Evolutionary conservation across 2,888 invertebrate genomes (phyloP).

Genomic region (Gymnoscelis rufifasciata): DNA sequence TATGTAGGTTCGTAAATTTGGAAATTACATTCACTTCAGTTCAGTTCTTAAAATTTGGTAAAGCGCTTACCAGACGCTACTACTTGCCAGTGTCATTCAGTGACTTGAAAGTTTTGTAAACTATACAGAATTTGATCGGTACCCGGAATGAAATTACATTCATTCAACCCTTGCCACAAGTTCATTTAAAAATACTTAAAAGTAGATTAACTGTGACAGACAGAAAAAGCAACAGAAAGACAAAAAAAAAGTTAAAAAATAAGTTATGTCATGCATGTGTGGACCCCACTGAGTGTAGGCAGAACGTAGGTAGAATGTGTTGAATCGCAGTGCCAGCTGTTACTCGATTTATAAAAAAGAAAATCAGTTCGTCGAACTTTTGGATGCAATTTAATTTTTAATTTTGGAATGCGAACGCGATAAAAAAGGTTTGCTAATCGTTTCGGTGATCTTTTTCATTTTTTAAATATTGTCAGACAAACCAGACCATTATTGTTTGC

Average conservation of each 20-base stretch:
- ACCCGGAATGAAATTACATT: no score
- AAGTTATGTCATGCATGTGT: conserved; percentile 22
- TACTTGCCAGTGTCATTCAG: no score
- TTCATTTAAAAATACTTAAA: conserved; percentile 14
- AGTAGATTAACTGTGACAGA: conserved; percentile 7
- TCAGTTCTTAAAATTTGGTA: no score
- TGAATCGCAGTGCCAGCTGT: conserved; percentile 43
- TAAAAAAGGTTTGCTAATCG: not conserved
- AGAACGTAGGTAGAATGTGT: conserved; percentile 42
- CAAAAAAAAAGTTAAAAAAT: conserved; percentile 5
- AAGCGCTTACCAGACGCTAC: no score
- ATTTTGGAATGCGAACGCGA: not conserved
- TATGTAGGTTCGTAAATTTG: no score
- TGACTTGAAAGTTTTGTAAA: no score
- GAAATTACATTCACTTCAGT: no score
- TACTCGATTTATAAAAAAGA: conserved; percentile 32
- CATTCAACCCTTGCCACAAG: conserved; percentile 6
- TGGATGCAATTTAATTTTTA: conserved; percentile 2
- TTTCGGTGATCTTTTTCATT: no score
- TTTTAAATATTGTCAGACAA: no score
- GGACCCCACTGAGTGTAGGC: conserved; percentile 38
- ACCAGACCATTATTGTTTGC: no score
- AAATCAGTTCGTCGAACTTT: conserved; percentile 28
- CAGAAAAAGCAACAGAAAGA: not conserved
- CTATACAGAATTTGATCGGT: no score